Evolutionary conservation across 1,140 invertebrate species (phyloP), one percentile per base, ranked within the genome.

Genomic region (Thrips palmi): DNA sequence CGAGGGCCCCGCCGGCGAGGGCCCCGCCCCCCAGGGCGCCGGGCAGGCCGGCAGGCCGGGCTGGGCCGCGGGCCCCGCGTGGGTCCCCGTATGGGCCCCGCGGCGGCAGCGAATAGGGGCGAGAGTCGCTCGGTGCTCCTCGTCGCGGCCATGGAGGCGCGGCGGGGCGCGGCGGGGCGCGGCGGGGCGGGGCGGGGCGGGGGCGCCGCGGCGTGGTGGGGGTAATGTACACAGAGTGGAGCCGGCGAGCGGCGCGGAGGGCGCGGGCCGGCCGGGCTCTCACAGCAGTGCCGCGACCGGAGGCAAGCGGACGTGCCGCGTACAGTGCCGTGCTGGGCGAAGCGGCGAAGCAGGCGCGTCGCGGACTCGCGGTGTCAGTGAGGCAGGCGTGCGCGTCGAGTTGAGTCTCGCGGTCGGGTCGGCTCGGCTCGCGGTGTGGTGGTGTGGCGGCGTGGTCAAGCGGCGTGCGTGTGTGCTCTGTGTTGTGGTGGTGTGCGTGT

Each of bases 371-470:
- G 25, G 42, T 3, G 38, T 21, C 29, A 30, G 17, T 17, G 29
- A 34, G 28, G 30, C 35, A 37, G 22, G 29, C 37, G 42, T 29
- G 29, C 33, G 19, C 33, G 31, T 20, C 23, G 37, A 41, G 29
- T 24, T 25, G 40, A 33, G 29, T 37, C 17, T 38, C 31, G 31
- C 22, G 23, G 12, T 18, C 21, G 12, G 27, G 18, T 24, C 6
- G 8, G 12, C 19, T 20, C n/a, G 34, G n/a, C 5, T 23, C 14
- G 19, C 33, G 33, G 24, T 11, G 17, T 24, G 17, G 37, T n/a
- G 35, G 15, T 19, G 6, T 27, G 10, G 17, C 18, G 34, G n/a
- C n/a, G n/a, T n/a, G n/a, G n/a, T n/a, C n/a, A n/a, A n/a, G n/a
- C n/a, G n/a, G n/a, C n/a, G n/a, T n/a, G n/a, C n/a, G n/a, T n/a